These are phyloP conservation scores for Drosophila pseudotakahashii DNA, from an alignment of 2,888 invertebrate genomes.

Conservation along the genomic window DNA sequence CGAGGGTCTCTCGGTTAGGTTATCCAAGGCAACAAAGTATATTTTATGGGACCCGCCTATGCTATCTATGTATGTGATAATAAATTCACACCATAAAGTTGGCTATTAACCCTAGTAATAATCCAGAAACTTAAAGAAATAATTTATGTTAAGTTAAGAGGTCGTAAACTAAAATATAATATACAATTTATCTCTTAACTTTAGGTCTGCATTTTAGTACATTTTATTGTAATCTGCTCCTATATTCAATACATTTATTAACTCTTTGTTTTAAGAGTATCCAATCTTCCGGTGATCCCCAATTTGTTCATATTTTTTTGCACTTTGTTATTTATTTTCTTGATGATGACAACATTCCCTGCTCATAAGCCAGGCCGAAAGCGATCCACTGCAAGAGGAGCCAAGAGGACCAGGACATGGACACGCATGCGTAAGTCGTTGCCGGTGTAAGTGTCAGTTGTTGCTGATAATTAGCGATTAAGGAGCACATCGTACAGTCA, in stretches of 20 bases:
- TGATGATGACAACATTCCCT: conserved; percentile 65
- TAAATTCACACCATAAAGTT: neutral
- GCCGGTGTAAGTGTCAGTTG: conserved; percentile 80
- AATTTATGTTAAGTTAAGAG: neutral
- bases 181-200: neutral
- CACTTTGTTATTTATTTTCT: conserved; percentile 21
- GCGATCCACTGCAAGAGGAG: conserved; percentile 7
- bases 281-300: neutral
- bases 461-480: conserved; percentile 79
- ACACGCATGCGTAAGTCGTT: conserved; percentile 81
- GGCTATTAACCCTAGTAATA: neutral
- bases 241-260: no score
- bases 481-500: conserved; percentile 43
- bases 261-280: conserved; percentile 45
- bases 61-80: neutral
- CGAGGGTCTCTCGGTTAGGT: conserved; percentile 3
- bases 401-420: conserved; percentile 45
- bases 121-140: no score
- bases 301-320: neutral
- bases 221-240: no score
- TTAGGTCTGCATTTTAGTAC: neutral
- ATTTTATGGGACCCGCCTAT: neutral
- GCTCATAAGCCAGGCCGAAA: conserved; percentile 56
- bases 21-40: neutral
- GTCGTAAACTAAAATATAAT: neutral